These are phyloP conservation scores for Siphamia tubifer DNA, from an alignment of 2,113 vertebrate species.

Conservation along the genomic window DNA sequence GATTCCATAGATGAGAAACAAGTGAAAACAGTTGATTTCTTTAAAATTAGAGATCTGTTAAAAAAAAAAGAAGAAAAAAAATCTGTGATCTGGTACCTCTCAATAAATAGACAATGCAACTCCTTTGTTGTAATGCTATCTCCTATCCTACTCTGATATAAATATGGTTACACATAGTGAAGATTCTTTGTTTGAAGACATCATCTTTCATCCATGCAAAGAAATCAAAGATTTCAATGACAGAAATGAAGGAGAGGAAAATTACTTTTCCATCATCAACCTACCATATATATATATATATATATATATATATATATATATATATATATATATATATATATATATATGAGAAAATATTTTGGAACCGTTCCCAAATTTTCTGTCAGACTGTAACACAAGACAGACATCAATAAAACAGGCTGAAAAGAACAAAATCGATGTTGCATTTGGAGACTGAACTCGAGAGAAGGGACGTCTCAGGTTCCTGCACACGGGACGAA, in stretches of 20 bases:
- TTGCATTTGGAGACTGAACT: conserved; percentile 33
- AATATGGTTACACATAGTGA: conserved; percentile 42
- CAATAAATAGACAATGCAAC: conserved; percentile 70
- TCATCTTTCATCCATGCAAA: conserved; percentile 58
- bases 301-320: too few species aligned
- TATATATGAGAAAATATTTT: conserved; percentile 41
- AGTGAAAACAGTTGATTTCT: conserved; percentile 13
- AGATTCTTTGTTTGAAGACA: conserved; percentile 31
- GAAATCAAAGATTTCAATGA: conserved; percentile 21
- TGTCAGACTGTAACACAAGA: conserved; percentile 64
- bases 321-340: too few species aligned
- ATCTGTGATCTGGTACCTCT: conserved; percentile 69
- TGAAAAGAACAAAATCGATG: conserved; percentile 48
- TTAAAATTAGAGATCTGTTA: conserved; percentile 37
- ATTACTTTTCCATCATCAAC: conserved; percentile 18
- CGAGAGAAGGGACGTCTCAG: conserved; percentile 45
- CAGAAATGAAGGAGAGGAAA: conserved; percentile 4
- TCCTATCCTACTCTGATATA: conserved; percentile 54
- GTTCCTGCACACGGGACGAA: conserved; percentile 41
- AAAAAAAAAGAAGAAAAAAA: too few species aligned
- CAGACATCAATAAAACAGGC: conserved; percentile 58
- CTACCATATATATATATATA: too few species aligned
- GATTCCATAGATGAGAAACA: conserved; percentile 52
- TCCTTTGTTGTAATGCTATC: conserved; percentile 49
- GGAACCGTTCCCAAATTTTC: conserved; percentile 30